Percentiles rank a stretch among this genome's conserved stretches.
These are phyloP conservation scores for Limnodromus scolopaceus DNA, from an alignment of 2,797 vertebrate species.

Conservation along the genomic window DNA sequence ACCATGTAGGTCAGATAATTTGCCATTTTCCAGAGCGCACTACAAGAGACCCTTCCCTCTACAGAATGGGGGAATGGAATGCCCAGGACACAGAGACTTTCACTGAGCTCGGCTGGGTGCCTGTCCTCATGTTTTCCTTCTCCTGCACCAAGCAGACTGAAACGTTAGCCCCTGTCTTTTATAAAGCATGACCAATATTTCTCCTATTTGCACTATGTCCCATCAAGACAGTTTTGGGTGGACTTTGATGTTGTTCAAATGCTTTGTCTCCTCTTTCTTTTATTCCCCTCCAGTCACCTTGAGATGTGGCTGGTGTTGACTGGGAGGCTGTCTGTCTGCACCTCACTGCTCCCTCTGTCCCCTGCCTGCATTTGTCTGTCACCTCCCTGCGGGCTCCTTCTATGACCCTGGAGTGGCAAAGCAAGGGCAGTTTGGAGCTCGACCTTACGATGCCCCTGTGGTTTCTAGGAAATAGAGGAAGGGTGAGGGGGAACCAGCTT, in stretches of 20 bases:
- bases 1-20: neutral
- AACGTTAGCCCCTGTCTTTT: neutral
- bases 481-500: neutral
- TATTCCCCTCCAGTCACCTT: neutral
- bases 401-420: neutral
- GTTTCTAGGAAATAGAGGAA: neutral
- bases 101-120: neutral
- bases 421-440: neutral
- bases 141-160: neutral
- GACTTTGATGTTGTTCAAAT: slow-evolving; percentile 3
- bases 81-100: neutral
- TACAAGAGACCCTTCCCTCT: neutral
- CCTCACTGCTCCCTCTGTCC: neutral
- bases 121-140: neutral
- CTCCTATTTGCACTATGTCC: slow-evolving; percentile 44
- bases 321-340: neutral
- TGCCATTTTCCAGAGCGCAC: neutral
- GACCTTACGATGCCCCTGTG: neutral
- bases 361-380: fast-evolving
- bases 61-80: neutral
- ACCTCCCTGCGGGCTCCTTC: neutral
- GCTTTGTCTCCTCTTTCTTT: neutral
- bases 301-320: neutral
- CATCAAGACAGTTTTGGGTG: neutral
- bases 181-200: slow-evolving; percentile 23